These are phyloP conservation scores for Athrips mouffetella DNA, from an alignment of 2,888 invertebrate genomes.

Conservation along the genomic window DNA sequence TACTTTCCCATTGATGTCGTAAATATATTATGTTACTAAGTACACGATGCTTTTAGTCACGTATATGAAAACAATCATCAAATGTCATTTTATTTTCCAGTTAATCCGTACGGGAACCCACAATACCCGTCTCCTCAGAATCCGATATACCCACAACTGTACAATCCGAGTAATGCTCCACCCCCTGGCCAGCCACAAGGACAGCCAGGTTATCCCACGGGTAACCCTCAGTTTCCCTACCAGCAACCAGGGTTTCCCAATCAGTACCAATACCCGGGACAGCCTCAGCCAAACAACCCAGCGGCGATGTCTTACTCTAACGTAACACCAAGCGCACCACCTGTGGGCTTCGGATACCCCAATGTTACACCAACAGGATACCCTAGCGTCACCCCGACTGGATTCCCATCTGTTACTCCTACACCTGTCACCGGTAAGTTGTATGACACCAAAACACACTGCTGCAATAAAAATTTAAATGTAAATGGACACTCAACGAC, in stretches of 20 bases:
- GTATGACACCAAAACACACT: not conserved
- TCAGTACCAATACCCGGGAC: conserved; percentile 14
- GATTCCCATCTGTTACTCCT: conserved; percentile 26
- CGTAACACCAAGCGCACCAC: conserved; percentile 28
- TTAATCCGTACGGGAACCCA: conserved; percentile 47
- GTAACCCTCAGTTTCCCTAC: conserved; percentile 16
- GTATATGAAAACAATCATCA: too few relatives aligned
- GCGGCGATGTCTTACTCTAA: conserved; percentile 50
- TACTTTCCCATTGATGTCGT: too few relatives aligned
- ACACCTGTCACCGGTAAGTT: not conserved
- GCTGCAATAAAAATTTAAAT: too few relatives aligned
- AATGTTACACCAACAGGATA: conserved; percentile 16
- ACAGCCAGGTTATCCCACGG: conserved; percentile 19
- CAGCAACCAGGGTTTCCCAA: conserved; percentile 6
- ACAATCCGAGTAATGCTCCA: conserved; percentile 48
- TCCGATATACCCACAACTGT: conserved; percentile 56
- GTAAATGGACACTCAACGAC: too few relatives aligned
- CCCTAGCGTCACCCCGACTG: conserved; percentile 25
- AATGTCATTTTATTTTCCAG: too few relatives aligned
- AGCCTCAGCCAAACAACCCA: conserved; percentile 29
- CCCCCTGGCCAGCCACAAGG: conserved; percentile 33
- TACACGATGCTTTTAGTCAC: too few relatives aligned
- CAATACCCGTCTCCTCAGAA: conserved; percentile 57
- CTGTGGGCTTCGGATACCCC: conserved; percentile 23
- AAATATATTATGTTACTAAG: too few relatives aligned